Percentiles rank a stretch among this genome's conserved stretches.
Evolutionary conservation across 64 coral and sea anemone species (phyloP).

Genomic region (Montipora cactus): DNA sequence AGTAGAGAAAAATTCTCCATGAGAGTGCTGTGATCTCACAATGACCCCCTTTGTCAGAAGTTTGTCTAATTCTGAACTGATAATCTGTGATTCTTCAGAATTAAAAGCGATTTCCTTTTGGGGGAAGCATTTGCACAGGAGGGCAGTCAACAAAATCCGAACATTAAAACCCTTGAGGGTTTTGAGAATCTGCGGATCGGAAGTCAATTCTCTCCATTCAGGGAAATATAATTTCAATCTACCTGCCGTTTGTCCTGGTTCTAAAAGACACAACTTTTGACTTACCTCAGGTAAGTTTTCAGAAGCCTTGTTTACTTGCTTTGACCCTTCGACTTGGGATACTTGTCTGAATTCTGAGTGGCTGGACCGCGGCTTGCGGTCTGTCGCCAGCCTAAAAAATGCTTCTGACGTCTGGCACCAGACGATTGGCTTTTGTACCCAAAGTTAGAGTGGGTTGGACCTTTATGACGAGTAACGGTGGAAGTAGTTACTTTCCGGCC

Average conservation of each 20-base stretch:
- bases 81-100: background rate
- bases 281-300: slow-evolving; percentile 12
- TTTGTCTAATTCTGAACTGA: slow-evolving; percentile 8
- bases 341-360: background rate
- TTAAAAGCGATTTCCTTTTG: background rate
- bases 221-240: slow-evolving; percentile 42
- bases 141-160: slow-evolving; percentile 15
- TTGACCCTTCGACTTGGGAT: slow-evolving; percentile 4
- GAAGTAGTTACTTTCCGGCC: background rate
- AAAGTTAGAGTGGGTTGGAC: background rate
- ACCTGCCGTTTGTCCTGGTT: slow-evolving; percentile 27
- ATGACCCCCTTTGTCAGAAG: slow-evolving; percentile 16
- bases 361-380: slow-evolving; percentile 12
- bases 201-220: slow-evolving; percentile 51
- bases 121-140: background rate
- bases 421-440: background rate
- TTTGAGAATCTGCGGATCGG: slow-evolving; percentile 15
- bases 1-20: slow-evolving; percentile 29
- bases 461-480: background rate
- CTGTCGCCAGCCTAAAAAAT: slow-evolving; percentile 20
- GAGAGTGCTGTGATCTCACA: background rate
- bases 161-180: slow-evolving; percentile 20
- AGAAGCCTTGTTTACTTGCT: slow-evolving; percentile 6
- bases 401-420: background rate
- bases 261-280: background rate